A percentile compares a stretch with the other conserved stretches of the same genome.
phyloP scores from a whole-genome alignment of 2,113 vertebrate genomes.

The Sinocyclocheilus anophthalmus region DNA sequence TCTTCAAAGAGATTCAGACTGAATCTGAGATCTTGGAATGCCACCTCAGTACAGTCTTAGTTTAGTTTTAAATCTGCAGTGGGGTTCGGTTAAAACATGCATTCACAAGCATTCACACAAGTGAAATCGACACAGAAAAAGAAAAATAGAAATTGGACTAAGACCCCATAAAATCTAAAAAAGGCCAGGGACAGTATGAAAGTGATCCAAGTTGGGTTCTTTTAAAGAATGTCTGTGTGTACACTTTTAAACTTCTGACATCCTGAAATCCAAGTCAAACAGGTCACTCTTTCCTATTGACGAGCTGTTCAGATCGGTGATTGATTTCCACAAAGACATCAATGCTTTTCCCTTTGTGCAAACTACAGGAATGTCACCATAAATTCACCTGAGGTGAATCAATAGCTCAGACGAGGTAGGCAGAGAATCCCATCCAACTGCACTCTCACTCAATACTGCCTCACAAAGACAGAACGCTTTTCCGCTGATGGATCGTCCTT shows the following conservation, averaged over 20 bases:
- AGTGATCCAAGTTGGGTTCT: background rate
- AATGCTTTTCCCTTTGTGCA: slow-evolving; percentile 33
- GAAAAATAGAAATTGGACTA: too few species aligned
- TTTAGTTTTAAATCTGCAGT: too few species aligned
- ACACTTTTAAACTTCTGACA: slow-evolving; percentile 5
- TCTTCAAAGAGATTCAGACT: background rate
- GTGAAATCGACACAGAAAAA: too few species aligned
- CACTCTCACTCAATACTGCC: slow-evolving; percentile 16
- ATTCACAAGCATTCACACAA: too few species aligned
- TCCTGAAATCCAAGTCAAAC: slow-evolving; percentile 4
- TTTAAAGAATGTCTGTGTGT: background rate
- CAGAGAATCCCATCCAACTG: slow-evolving; percentile 17
- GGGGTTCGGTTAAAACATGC: too few species aligned
- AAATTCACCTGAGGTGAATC: slow-evolving; percentile 29
- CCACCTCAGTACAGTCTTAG: background rate
- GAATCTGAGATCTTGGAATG: background rate
- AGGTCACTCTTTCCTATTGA: slow-evolving; percentile 21
- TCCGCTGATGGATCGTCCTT: background rate
- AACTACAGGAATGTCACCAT: slow-evolving; percentile 41
- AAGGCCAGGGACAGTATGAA: too few species aligned
- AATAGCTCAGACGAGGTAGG: slow-evolving; percentile 14
- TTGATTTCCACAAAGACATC: slow-evolving; percentile 33
- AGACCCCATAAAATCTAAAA: background rate
- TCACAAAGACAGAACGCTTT: slow-evolving; percentile 5
- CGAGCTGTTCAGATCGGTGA: slow-evolving; percentile 6